Base-by-base conservation (phyloP, 2,797 vertebrate genomes). In the Channallabes apus region DNA sequence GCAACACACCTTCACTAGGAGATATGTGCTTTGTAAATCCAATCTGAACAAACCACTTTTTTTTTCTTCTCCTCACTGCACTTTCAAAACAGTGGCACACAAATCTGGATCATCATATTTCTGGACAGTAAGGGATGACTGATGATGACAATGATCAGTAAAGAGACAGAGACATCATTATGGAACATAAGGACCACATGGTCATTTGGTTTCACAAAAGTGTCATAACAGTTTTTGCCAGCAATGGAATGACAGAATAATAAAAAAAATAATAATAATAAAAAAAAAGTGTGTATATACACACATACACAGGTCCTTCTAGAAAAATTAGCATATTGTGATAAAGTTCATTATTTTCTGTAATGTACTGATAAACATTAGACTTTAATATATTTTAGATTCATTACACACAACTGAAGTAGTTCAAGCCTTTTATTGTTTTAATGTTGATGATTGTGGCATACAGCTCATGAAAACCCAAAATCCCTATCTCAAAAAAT, bases 1-100 rank as follows among this genome's bases (percentile, higher is more conserved):
- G 82, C 86, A 81, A 84, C 75, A 79, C 46, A 69, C 68, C 82
- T 77, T 71, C 46, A 18, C 56, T 27, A 41, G 20, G 78, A 84
- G 58, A 59, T 24, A 64, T 54, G 80, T 56, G 24, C 61, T 65
- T 67, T 27, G 22, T 35, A 29, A 67, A n/a, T 56, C 35, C 46
- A 51, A 64, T 81, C 68, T 61, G 29, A 41, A 51, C 56, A 58
- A 35, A 65, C 35, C 67, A 65, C 38, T n/a, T 1, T 20, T 46
- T 65, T 29, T 32, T 17, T 9, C 41, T 6, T 8, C 46, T 11
- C 11, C 11, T 8, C 4, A 51, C 0, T 14, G 38, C 24, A 54
- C 41, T 51, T n/a, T 51, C 8, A 51, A 80, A 14, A 32, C 54
- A 59, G 11, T 32, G 14, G 59, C 18, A 18, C 32, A 58, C 6